Conservation (phyloP, 2,797 vertebrate genomes). For the Tokudaia tokunoshimensis region DNA sequence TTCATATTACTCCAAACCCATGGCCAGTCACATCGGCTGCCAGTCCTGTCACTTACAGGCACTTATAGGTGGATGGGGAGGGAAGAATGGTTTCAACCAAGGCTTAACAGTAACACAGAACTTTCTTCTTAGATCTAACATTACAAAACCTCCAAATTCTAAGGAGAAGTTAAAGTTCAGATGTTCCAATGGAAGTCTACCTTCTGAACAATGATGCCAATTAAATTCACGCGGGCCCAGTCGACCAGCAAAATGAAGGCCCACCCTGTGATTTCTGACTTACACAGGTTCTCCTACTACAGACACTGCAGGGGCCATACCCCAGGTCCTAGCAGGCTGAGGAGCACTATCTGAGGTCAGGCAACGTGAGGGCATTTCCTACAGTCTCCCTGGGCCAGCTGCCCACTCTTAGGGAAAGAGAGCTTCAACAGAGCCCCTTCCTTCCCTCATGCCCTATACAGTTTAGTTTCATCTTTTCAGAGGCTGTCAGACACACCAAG, state of each 20-base stretch:
- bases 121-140: neutral
- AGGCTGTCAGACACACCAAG: neutral
- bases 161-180: neutral
- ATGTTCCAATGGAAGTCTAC: neutral
- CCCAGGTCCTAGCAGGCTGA: neutral
- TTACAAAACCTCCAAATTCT: neutral
- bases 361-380: neutral
- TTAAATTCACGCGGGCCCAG: neutral
- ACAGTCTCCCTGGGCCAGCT: neutral
- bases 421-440: neutral
- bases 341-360: neutral
- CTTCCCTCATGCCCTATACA: neutral
- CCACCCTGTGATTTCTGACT: neutral
- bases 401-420: neutral
- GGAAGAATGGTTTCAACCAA: neutral
- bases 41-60: neutral
- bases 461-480: neutral
- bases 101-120: neutral
- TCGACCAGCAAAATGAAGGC: neutral
- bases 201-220: conserved; percentile 18
- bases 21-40: neutral
- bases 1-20: neutral
- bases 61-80: neutral
- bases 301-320: neutral
- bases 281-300: neutral